Conservation (phyloP, 2,113 vertebrate species). For the Myiagra hebetior region DNA sequence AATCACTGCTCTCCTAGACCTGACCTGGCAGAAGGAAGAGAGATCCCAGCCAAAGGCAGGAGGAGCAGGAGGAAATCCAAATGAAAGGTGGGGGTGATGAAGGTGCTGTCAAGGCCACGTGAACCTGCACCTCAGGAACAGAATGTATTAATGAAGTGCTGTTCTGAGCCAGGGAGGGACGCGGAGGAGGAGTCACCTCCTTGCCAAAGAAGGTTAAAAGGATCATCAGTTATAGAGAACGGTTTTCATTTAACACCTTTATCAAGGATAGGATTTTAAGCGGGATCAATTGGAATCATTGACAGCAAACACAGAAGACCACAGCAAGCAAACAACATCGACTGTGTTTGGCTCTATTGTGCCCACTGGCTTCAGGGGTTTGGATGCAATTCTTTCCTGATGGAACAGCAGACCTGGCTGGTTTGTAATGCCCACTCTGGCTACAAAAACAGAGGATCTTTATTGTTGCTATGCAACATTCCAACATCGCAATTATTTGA, state of each 20-base stretch:
- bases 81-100: not conserved
- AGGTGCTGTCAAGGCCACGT: accelerated
- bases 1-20: not conserved
- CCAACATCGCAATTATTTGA: not conserved
- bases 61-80: not conserved
- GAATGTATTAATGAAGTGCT: not conserved
- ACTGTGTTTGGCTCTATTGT: not conserved
- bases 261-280: not conserved
- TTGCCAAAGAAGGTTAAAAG: not conserved
- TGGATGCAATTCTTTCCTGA: not conserved
- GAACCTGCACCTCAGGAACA: not conserved
- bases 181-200: not conserved
- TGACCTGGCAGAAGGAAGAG: not conserved
- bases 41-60: not conserved
- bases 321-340: not conserved
- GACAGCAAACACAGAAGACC: not conserved
- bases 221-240: not conserved
- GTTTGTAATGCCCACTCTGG: not conserved
- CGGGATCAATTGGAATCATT: not conserved
- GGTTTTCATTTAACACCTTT: not conserved
- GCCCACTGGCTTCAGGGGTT: not conserved
- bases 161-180: not conserved
- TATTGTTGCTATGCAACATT: not conserved
- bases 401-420: not conserved
- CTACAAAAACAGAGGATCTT: not conserved